A percentile compares a stretch with the other conserved stretches of the same genome.
Conservation (phyloP, 2,888 invertebrate genomes). For the Microctonus aethiopoides region DNA sequence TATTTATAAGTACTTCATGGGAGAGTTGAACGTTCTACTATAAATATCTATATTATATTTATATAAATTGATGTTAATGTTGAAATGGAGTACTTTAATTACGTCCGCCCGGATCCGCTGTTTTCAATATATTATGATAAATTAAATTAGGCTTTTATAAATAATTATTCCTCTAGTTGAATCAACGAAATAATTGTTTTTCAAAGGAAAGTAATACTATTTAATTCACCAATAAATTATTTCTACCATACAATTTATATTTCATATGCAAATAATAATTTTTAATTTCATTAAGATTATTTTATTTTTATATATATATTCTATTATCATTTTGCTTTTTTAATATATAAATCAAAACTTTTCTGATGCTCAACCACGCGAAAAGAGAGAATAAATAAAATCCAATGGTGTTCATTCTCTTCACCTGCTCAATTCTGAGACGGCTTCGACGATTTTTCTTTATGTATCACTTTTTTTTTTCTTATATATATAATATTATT, state of each 20-base stretch:
- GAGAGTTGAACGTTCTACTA: constrained; percentile 18
- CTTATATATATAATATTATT: background rate
- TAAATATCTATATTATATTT: background rate
- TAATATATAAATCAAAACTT: background rate
- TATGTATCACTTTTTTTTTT: constrained; percentile 31
- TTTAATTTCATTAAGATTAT: background rate
- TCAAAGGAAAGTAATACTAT: background rate
- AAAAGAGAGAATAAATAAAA: constrained; percentile 6
- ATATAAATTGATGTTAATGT: constrained; percentile 10
- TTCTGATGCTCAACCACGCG: background rate
- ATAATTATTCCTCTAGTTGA: constrained; percentile 1
- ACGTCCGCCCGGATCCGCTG: constrained; percentile 30
- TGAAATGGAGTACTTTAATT: constrained; percentile 31
- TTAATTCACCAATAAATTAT: background rate
- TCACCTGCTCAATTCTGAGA: constrained; percentile 39
- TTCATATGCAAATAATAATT: no score
- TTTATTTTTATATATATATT: background rate
- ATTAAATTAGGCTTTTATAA: constrained; percentile 2
- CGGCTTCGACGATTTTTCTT: constrained; percentile 32
- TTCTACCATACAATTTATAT: no score
- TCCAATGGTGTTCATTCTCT: background rate
- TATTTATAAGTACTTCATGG: constrained; percentile 26
- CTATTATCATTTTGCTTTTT: background rate
- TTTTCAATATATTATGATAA: constrained; percentile 10
- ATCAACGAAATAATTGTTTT: constrained; percentile 12